Conservation (phyloP, 2,888 invertebrate genomes). For the Andrena bucephala region DNA sequence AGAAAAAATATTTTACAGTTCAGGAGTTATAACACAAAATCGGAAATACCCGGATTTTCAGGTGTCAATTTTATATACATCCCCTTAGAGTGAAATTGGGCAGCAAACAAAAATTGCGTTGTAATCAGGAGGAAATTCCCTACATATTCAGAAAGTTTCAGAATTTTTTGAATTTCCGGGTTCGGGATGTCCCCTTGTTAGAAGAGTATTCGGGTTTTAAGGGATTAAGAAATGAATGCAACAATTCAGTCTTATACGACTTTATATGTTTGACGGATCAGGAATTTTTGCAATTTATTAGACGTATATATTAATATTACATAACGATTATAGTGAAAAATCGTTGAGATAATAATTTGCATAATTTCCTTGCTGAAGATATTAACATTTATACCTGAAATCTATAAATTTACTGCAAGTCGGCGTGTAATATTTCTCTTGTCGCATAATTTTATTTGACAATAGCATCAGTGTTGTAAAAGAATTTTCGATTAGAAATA, state of each 20-base stretch:
- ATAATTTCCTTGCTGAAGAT: slow-evolving; percentile 12
- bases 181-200: neutral
- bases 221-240: neutral
- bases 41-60: too few relatives aligned
- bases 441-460: slow-evolving; percentile 37
- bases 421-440: slow-evolving; percentile 19
- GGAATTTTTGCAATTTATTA: slow-evolving; percentile 53
- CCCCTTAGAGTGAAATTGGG: too few relatives aligned
- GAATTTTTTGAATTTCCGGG: too few relatives aligned
- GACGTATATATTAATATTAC: slow-evolving; percentile 53
- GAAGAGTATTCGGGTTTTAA: neutral
- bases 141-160: too few relatives aligned
- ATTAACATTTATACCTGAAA: slow-evolving; percentile 34
- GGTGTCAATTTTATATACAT: too few relatives aligned
- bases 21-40: too few relatives aligned
- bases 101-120: too few relatives aligned
- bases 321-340: slow-evolving; percentile 52
- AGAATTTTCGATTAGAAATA: slow-evolving; percentile 43
- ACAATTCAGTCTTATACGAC: slow-evolving; percentile 22
- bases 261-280: slow-evolving; percentile 58
- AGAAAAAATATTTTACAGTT: too few relatives aligned
- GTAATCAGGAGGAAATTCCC: too few relatives aligned
- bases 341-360: slow-evolving; percentile 25
- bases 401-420: slow-evolving; percentile 41
- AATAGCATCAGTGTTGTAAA: slow-evolving; percentile 38